Conservation (phyloP, 2,113 vertebrate genomes). For the Psilopsiagon aurifrons region DNA sequence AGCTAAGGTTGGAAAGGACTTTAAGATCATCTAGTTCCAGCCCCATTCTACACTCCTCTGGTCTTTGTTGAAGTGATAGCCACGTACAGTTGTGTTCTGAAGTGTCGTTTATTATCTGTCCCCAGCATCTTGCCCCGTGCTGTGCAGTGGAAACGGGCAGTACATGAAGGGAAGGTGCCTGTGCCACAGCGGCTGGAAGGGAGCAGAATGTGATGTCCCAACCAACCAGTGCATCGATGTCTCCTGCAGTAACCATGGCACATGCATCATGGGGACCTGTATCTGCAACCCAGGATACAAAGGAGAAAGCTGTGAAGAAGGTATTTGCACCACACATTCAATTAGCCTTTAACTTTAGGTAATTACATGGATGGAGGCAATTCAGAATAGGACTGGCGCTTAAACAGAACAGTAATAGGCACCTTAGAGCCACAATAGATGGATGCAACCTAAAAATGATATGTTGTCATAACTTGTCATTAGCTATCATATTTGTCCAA, state of each 20-base stretch:
- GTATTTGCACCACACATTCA: constrained; percentile 66
- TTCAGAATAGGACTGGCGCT: not conserved
- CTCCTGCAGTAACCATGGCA: constrained; percentile 91
- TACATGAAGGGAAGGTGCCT: constrained; percentile 97
- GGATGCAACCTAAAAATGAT: constrained; percentile 35
- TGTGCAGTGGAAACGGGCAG: constrained; percentile 97
- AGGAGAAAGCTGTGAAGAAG: constrained; percentile 98
- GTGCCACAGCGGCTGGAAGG: constrained; percentile 99
- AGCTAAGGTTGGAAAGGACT: not conserved
- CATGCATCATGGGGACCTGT: constrained; percentile 95
- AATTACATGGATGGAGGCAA: not conserved
- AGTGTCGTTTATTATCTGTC: not conserved
- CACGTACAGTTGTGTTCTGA: not conserved
- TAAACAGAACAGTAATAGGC: constrained; percentile 38
- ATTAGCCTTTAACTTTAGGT: not conserved
- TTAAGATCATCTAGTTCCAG: not conserved
- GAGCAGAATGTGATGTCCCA: constrained; percentile 92
- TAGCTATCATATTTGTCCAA: constrained; percentile 39
- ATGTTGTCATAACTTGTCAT: constrained; percentile 23
- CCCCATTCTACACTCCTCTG: not conserved
- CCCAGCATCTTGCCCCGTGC: constrained; percentile 92
- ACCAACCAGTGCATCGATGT: constrained; percentile 95
- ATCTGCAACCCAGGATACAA: constrained; percentile 98
- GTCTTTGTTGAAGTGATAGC: not conserved
- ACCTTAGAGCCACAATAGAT: constrained; percentile 25